Conservation (phyloP, 2,113 vertebrate genomes). For the Aphyosemion australe region DNA sequence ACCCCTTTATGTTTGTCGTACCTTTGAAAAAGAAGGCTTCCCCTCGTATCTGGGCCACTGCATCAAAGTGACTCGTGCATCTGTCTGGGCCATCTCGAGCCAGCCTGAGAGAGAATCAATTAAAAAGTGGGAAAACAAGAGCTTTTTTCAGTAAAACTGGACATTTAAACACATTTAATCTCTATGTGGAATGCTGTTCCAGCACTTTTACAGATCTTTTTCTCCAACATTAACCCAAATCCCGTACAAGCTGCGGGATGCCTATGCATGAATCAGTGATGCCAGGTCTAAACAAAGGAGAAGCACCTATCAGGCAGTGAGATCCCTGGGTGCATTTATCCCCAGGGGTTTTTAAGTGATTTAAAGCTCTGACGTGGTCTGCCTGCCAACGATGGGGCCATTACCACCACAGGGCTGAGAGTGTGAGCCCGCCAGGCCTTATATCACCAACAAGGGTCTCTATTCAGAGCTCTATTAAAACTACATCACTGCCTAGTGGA, state of each 20-base stretch:
- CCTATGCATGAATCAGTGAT: conserved; percentile 16
- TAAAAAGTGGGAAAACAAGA: background rate
- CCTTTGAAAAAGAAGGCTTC: conserved; percentile 99
- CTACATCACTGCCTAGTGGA: conserved; percentile 50
- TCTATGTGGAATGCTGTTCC: conserved; percentile 9
- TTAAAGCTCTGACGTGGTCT: conserved; percentile 56
- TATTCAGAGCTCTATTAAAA: conserved; percentile 69
- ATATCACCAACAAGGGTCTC: conserved; percentile 71
- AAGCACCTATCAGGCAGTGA: conserved; percentile 37
- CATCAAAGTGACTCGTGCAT: conserved; percentile 90
- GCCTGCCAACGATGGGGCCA: conserved; percentile 68
- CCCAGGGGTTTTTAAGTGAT: conserved; percentile 58
- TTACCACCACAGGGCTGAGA: conserved; percentile 59
- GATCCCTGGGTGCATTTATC: conserved; percentile 43
- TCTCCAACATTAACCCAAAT: background rate
- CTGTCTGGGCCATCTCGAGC: conserved; percentile 86
- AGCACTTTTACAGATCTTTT: background rate
- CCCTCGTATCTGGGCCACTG: conserved; percentile 95
- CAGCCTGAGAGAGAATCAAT: conserved; percentile 73
- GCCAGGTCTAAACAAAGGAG: conserved; percentile 28
- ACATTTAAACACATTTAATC: conserved; percentile 24
- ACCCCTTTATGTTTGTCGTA: conserved; percentile 59
- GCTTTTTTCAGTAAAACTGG: conserved; percentile 15
- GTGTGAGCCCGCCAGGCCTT: conserved; percentile 57
- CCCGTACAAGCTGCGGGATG: background rate